A percentile compares a stretch with the other conserved stretches of the same genome.
Evolutionary conservation across 2,113 vertebrate genomes (phyloP).

Genomic region (Cichladusa arquata): DNA sequence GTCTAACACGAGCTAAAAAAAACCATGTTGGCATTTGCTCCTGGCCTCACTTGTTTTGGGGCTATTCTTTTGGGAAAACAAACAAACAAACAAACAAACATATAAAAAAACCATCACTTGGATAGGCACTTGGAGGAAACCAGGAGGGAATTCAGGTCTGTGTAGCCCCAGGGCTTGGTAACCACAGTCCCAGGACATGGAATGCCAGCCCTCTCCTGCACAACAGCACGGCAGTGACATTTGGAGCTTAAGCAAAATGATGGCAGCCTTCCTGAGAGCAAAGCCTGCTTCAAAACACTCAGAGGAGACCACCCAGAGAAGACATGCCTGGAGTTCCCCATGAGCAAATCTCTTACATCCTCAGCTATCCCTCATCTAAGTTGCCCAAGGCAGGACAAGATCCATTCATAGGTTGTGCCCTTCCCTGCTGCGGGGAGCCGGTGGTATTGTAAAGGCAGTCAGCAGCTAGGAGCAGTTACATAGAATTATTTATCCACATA

Average conservation of each 20-base stretch:
- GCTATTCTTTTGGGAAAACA: not conserved
- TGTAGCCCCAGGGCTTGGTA: not conserved
- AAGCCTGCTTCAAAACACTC: not conserved
- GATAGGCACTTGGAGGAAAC: not conserved
- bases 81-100: not conserved
- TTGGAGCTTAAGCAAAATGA: not conserved
- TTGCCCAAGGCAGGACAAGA: constrained; percentile 25
- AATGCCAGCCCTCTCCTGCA: not conserved
- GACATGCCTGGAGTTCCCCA: not conserved
- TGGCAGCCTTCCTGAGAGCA: constrained; percentile 20
- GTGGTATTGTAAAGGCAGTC: constrained; percentile 7
- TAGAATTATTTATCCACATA: constrained; percentile 40
- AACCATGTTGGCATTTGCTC: not conserved
- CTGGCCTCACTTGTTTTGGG: not conserved
- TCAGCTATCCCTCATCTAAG: constrained; percentile 10
- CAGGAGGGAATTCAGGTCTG: not conserved
- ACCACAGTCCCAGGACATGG: not conserved
- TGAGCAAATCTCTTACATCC: not conserved
- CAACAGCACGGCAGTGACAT: not conserved
- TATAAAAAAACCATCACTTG: not conserved
- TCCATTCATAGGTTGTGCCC: constrained; percentile 32
- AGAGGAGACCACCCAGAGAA: constrained; percentile 26
- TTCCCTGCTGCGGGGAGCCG: not conserved
- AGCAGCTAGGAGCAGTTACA: constrained; percentile 37
- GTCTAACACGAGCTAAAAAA: not conserved